Conservation (phyloP, 2,113 vertebrate genomes). For the Urocitellus parryii region DNA sequence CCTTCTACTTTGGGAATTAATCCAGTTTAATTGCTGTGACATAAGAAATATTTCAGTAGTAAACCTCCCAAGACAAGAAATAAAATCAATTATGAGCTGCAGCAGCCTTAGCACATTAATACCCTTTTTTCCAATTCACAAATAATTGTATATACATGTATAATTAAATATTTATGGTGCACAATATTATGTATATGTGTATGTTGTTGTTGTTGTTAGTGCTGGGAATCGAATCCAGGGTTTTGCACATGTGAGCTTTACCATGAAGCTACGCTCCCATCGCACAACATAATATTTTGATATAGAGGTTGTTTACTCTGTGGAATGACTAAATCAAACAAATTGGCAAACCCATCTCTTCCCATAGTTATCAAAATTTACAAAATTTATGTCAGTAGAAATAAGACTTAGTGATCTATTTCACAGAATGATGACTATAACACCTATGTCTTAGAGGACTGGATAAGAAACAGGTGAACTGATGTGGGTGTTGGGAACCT, state of each 20-base stretch:
- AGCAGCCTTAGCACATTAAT: neutral
- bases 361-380: neutral
- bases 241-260: neutral
- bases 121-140: neutral
- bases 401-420: neutral
- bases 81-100: neutral
- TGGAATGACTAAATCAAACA: neutral
- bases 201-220: neutral
- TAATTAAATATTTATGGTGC: too few species aligned
- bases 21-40: neutral
- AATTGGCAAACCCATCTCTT: neutral
- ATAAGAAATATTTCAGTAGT: slow-evolving; percentile 9
- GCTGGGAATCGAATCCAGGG: neutral
- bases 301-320: neutral
- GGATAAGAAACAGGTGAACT: neutral
- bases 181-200: neutral
- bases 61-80: slow-evolving; percentile 9
- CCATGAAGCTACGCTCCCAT: too few species aligned
- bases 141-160: neutral
- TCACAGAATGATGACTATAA: neutral
- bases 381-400: neutral
- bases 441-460: neutral
- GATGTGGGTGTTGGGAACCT: neutral
- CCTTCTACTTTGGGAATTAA: neutral
- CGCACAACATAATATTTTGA: neutral